Conservation (phyloP, 30 jellyfish, hydroid and myxozoan species). For the Aurelia aurita region DNA sequence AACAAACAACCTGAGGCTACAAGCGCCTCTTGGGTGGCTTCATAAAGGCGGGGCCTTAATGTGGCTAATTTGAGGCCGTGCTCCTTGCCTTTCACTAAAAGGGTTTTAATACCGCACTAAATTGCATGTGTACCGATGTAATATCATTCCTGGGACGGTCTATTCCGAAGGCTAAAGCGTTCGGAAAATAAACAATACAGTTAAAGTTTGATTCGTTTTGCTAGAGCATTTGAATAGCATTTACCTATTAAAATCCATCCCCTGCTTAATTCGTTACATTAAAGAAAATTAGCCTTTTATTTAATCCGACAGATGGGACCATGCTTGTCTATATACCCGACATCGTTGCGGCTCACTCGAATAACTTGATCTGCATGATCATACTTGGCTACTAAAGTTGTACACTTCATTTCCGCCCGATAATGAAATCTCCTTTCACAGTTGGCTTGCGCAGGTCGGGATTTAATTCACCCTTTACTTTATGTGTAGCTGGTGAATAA, state of each 20-base stretch:
- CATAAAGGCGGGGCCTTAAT: too few species aligned
- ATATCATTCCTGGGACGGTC: too few species aligned
- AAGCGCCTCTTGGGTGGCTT: too few species aligned
- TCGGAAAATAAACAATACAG: too few species aligned
- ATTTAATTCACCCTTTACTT: conserved; percentile 53
- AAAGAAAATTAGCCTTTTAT: conserved; percentile 8
- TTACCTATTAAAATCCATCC: background rate
- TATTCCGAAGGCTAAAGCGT: too few species aligned
- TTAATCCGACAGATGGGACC: conserved; percentile 55
- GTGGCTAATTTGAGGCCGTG: too few species aligned
- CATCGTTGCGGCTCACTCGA: conserved; percentile 43
- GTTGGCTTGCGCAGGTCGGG: conserved; percentile 61
- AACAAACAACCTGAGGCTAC: too few species aligned
- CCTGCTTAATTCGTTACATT: conserved; percentile 48
- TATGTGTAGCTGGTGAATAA: conserved; percentile 29
- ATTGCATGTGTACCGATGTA: too few species aligned
- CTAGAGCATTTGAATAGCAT: too few species aligned
- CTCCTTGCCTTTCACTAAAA: too few species aligned
- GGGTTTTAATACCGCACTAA: too few species aligned
- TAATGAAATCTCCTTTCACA: conserved; percentile 71
- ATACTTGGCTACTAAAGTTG: conserved; percentile 44
- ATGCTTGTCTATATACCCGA: conserved; percentile 20
- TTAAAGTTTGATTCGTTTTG: too few species aligned
- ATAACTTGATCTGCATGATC: conserved; percentile 35
- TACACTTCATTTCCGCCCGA: conserved; percentile 81